Percentiles rank a stretch among this genome's conserved stretches.
Conservation (phyloP, 2,797 vertebrate species). For the Eulemur rubriventer region DNA sequence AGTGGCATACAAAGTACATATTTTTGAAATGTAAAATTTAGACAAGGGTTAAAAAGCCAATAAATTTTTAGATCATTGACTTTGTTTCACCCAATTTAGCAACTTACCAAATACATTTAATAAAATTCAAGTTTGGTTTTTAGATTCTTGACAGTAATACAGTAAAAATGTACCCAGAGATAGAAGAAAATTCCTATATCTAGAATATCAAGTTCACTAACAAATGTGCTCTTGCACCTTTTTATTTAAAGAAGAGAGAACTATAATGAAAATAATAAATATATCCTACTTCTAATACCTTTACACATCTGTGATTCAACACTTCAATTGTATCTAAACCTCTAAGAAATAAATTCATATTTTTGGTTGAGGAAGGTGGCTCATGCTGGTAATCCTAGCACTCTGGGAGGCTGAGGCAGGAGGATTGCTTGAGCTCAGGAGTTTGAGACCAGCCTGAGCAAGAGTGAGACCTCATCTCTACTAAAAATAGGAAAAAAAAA, state of each 20-base stretch:
- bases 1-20: background rate
- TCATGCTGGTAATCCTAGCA: no score
- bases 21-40: background rate
- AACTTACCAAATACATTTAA: background rate
- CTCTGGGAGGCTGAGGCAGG: no score
- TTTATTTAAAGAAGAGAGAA: background rate
- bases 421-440: no score
- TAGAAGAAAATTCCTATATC: background rate
- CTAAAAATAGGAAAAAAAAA: no score
- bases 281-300: background rate
- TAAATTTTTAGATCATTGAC: background rate
- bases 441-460: no score
- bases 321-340: background rate
- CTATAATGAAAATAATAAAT: background rate
- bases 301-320: background rate
- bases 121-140: slow-evolving; percentile 10
- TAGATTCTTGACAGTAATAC: background rate
- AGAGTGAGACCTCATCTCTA: no score
- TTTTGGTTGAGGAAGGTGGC: background rate
- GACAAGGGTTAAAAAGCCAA: background rate
- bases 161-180: background rate
- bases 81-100: background rate
- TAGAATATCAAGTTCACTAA: background rate
- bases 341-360: slow-evolving; percentile 31
- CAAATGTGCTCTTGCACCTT: background rate